Conservation (phyloP, 2,888 invertebrate species). For the Philopedon plagiatum region DNA sequence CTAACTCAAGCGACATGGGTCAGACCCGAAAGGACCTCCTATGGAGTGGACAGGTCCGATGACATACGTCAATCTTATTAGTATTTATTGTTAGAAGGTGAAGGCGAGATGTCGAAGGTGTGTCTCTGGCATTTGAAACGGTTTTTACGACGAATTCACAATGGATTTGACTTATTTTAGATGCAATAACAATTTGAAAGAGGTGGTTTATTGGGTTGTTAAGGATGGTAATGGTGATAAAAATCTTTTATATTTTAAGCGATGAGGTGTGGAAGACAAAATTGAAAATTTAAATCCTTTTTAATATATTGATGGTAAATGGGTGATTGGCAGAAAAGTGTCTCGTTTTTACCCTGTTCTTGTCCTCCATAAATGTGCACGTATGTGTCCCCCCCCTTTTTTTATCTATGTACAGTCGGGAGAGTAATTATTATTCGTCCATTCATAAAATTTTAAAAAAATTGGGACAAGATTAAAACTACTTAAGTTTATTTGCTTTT, state of each 20-base stretch:
- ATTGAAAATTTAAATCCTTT: not conserved
- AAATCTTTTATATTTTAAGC: not conserved
- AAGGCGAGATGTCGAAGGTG: slow-evolving; percentile 28
- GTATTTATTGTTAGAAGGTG: slow-evolving; percentile 34
- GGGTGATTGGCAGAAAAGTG: no score
- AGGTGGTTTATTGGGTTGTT: slow-evolving; percentile 9
- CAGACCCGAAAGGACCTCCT: slow-evolving; percentile 40
- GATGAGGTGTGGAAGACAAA: no score
- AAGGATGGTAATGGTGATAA: not conserved
- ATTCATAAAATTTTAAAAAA: no score
- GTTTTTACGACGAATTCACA: slow-evolving; percentile 2
- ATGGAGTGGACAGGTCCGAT: slow-evolving; percentile 39
- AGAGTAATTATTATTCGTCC: no score
- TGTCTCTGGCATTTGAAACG: slow-evolving; percentile 16
- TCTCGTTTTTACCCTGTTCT: no score
- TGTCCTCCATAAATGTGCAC: no score
- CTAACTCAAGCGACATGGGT: slow-evolving; percentile 45
- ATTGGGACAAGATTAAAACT: no score
- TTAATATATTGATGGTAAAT: no score
- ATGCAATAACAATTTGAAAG: slow-evolving; percentile 19
- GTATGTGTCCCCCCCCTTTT: no score
- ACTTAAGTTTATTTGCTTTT: no score
- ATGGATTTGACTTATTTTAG: slow-evolving; percentile 14
- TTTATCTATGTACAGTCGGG: no score
- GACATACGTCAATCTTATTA: slow-evolving; percentile 40